Base-by-base conservation (phyloP, 2,888 invertebrate genomes). In the Oscheius myriophilus region DNA sequence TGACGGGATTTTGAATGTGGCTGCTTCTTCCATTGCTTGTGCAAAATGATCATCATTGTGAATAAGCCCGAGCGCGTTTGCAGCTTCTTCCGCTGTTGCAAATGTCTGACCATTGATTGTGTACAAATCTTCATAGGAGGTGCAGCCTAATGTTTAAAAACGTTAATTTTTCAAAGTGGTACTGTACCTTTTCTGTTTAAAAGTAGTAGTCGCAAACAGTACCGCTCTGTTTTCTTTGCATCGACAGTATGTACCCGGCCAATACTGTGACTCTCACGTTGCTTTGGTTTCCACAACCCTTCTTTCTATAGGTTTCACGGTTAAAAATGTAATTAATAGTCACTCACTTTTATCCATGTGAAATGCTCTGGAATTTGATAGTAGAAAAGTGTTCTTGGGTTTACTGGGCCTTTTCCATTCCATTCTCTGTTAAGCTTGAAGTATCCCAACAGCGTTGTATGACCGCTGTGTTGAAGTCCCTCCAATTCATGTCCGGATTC, bases 41-140 rank as follows among this genome's bases (percentile, higher is more conserved):
- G 4, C 33, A 9, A 33, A 33, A 9, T 33, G 33, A 33, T 33
- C 33, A 3, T 3, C 33, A 9, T 3, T 33, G 6, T 41, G 6
- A 12, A 57, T 14, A 7, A 57, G 23, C 3, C 57, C 57, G 18
- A 61, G 12, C n/a, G 16, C 61, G 6, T 14, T 61, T 3, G 46
- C 45, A 12, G 45, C 61, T 12, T 46, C 61, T 49, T 18, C 12
- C 14, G 45, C 57, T 6, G 61, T 61, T 23, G 18, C 0, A 21
- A 14, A 14, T 18, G 3, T 14, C 9, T 26, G 16, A 0, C 25
- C 25, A 7, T 18, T 0, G 14, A 23, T 16, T 3, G 61, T 61
- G 16, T 18, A 54, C n/a, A 61, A 21, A n/a, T 61, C 61, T 61
- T 61, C 61, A 21, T 16, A 61, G 3, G 25, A 46, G 7, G n/a